Conservation (phyloP, 2,797 vertebrate genomes). For the Notamacropus eugenii region DNA sequence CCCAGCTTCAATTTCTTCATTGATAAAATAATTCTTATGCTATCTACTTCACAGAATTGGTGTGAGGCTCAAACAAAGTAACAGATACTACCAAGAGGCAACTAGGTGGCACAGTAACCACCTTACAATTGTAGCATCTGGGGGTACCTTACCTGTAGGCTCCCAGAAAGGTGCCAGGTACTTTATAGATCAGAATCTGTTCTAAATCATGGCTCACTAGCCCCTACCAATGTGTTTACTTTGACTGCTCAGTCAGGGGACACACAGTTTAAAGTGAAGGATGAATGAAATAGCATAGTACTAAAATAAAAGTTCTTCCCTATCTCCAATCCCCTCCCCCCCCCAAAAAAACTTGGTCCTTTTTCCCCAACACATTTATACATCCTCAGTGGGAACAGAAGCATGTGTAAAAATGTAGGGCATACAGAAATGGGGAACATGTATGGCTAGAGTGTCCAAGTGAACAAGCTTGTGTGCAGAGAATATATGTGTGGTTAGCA, state of each 20-base stretch:
- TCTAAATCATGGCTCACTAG: background rate
- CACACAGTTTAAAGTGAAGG: background rate
- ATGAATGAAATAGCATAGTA: background rate
- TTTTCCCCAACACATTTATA: background rate
- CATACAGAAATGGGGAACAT: background rate
- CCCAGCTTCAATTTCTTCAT: background rate
- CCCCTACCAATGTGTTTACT: background rate
- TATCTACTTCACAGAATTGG: background rate
- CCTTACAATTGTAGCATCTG: background rate
- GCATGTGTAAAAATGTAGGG: background rate
- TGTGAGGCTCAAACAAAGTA: background rate
- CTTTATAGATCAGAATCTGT: background rate
- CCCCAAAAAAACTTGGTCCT: background rate
- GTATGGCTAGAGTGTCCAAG: background rate
- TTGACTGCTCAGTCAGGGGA: background rate
- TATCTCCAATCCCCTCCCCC: background rate
- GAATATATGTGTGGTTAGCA: background rate
- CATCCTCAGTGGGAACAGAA: background rate
- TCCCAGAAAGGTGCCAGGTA: background rate
- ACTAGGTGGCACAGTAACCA: background rate
- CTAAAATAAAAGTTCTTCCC: background rate
- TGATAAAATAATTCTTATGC: background rate
- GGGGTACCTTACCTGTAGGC: background rate
- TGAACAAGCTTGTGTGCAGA: background rate
- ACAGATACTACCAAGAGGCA: background rate